A percentile compares a stretch with the other conserved stretches of the same genome.
phyloP scores from a whole-genome alignment of 2,113 vertebrate species.

The Eretmochelys imbricata region DNA sequence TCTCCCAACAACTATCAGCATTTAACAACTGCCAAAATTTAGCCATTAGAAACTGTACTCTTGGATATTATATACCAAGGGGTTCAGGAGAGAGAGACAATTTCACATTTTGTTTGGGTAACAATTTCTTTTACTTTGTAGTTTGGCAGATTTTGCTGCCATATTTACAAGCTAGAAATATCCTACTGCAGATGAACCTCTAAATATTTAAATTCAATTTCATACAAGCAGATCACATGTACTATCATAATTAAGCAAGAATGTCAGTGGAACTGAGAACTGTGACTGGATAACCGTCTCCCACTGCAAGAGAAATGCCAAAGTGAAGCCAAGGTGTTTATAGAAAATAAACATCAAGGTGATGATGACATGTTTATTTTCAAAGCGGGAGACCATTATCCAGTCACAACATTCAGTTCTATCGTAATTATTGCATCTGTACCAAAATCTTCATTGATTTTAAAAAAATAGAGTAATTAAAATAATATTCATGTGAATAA shows the following conservation, averaged over 20 bases:
- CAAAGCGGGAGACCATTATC: constrained; percentile 75
- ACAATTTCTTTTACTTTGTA: constrained; percentile 71
- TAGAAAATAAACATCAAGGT: constrained; percentile 77
- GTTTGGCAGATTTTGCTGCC: constrained; percentile 65
- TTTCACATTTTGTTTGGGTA: constrained; percentile 56
- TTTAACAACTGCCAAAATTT: constrained; percentile 37
- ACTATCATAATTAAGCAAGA: constrained; percentile 77
- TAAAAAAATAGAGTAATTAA: constrained; percentile 72
- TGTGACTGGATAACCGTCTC: constrained; percentile 73
- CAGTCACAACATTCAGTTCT: constrained; percentile 64
- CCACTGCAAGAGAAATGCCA: constrained; percentile 73
- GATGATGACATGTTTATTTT: constrained; percentile 79
- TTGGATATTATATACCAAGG: constrained; percentile 41
- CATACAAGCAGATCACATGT: constrained; percentile 77
- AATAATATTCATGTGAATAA: constrained; percentile 73
- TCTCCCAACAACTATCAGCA: not conserved
- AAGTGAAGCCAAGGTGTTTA: constrained; percentile 74
- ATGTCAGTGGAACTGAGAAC: constrained; percentile 71
- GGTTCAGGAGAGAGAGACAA: constrained; percentile 50
- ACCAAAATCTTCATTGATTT: constrained; percentile 66
- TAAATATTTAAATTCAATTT: constrained; percentile 81
- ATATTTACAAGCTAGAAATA: constrained; percentile 72
- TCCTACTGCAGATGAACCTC: constrained; percentile 66
- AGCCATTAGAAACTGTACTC: constrained; percentile 17
- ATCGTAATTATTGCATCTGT: constrained; percentile 65